These are phyloP conservation scores for Coelopa frigida DNA, from an alignment of 1,140 invertebrate species.

Conservation along the genomic window DNA sequence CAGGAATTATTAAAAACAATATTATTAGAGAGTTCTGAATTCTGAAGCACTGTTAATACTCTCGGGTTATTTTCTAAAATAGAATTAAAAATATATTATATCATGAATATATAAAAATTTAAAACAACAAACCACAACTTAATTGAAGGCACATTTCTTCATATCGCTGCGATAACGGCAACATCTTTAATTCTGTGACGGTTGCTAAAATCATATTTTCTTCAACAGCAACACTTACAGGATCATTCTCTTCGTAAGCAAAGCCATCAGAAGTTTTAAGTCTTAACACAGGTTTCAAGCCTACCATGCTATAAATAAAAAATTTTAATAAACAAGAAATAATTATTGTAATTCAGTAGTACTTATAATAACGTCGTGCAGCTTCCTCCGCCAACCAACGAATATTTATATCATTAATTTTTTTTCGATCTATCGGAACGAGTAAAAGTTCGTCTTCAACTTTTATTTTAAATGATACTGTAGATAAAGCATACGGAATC, in stretches of 20 bases:
- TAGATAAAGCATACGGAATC: constrained; percentile 19
- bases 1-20: constrained; percentile 49
- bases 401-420: constrained; percentile 53
- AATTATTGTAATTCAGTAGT: constrained; percentile 2
- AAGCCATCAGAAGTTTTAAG: constrained; percentile 60
- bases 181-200: constrained; percentile 57
- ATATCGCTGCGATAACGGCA: constrained; percentile 55
- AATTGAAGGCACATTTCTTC: constrained; percentile 55
- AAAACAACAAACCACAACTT: constrained; percentile 46
- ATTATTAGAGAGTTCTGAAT: constrained; percentile 50
- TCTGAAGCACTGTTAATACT: constrained; percentile 49
- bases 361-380: constrained; percentile 62
- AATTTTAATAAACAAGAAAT: background rate
- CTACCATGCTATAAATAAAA: constrained; percentile 51
- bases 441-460: constrained; percentile 56
- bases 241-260: constrained; percentile 57
- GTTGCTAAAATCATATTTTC: constrained; percentile 51
- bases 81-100: background rate
- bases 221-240: constrained; percentile 51
- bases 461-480: constrained; percentile 53
- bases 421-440: constrained; percentile 54
- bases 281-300: constrained; percentile 54
- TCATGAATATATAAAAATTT: background rate
- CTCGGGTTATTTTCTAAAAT: constrained; percentile 42
- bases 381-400: constrained; percentile 64